Percentiles rank a stretch among this genome's conserved stretches.
Conservation (phyloP, 30 jellyfish, hydroid and myxozoan species). For the Aurelia sp. region DNA sequence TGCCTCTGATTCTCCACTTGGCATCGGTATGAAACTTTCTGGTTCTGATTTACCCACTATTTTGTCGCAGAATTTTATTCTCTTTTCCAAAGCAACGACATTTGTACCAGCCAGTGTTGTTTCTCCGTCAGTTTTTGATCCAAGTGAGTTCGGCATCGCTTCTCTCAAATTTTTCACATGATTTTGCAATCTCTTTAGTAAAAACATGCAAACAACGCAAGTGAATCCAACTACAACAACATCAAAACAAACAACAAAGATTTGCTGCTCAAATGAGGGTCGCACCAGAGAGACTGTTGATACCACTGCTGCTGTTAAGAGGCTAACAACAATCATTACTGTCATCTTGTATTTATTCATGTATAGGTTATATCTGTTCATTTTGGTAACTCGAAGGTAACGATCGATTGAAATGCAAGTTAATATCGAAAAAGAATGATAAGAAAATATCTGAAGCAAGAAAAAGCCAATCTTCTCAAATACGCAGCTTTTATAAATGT, state of each 20-base stretch:
- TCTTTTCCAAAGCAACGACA: no score
- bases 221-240: background rate
- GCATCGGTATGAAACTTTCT: no score
- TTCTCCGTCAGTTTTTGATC: no score
- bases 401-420: slow-evolving; percentile 45
- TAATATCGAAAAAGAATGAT: slow-evolving; percentile 38
- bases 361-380: slow-evolving; percentile 39
- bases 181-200: no score
- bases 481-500: slow-evolving; percentile 8
- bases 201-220: no score
- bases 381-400: slow-evolving; percentile 44
- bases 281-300: background rate
- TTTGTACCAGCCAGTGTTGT: no score
- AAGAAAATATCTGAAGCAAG: slow-evolving; percentile 25
- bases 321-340: slow-evolving; percentile 9
- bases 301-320: slow-evolving; percentile 15
- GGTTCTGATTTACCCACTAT: no score
- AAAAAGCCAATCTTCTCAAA: slow-evolving; percentile 14
- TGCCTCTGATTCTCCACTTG: no score
- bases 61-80: no score
- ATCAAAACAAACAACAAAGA: background rate
- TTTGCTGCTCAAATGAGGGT: slow-evolving; percentile 24
- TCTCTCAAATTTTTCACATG: no score
- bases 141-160: no score
- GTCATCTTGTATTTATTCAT: slow-evolving; percentile 49